Base-by-base conservation (phyloP, 2,888 invertebrate genomes). In the Tinea semifulvella region DNA sequence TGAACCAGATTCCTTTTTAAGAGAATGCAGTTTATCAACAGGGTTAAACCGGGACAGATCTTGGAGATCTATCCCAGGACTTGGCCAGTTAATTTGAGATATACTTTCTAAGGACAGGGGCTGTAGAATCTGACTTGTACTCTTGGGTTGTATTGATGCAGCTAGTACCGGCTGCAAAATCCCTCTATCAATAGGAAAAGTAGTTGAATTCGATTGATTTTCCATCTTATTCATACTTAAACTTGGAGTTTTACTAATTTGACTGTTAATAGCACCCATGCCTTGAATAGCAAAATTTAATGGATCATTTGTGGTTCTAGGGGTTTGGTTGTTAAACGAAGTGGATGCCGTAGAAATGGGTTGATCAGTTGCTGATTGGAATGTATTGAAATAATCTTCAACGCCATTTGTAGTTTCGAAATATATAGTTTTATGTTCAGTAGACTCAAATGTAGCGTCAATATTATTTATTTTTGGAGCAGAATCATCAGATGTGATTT, bases 51-150 rank as follows among this genome's bases (percentile, higher is more conserved):
- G 59, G 1, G 82, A 79, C 2, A 82, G 60, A 56, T 82, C 80
- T 54, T 81, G 80, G 44, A 80, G 63, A 53, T 80, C 72, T 52
- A 81, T 56, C 16, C 86, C 86, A 10, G 86, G 86, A 57, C 85
- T 84, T 2, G 86, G 86, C 86, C 86, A 86, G 56, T 85, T 85
- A 36, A 86, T 86, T 59, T 84, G 77, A 1, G 83, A 81, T 55
- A 69, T 80, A 51, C 79, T 73, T 54, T 82, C 82, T 50, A 82
- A 55, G 5, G 81, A 76, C 19, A 81, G 53, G 0, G 82, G 82
- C 51, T 82, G 77, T 45, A 82, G 55, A 54, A 82, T 82, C 65
- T 82, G 82, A 39, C 60, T 47, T 55, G 48, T 43, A 54, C 36
- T 17, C n/a, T 48, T 14, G 22, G 28, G 46, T 49, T 56, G 3